Conservation (phyloP, 2,113 vertebrate genomes). For the Platysteira castanea region DNA sequence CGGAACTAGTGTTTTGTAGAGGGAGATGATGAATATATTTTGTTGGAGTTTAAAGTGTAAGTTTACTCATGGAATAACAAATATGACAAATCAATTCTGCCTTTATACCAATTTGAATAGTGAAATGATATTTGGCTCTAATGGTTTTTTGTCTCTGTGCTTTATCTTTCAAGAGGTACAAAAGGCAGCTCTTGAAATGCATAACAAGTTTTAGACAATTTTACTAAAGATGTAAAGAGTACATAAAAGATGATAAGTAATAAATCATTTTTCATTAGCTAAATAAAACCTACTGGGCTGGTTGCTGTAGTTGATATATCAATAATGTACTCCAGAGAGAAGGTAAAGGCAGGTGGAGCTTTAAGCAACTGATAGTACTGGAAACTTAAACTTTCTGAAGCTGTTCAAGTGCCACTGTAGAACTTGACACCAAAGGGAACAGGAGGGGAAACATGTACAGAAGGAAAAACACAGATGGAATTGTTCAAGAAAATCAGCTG, state of each 20-base stretch:
- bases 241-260: not conserved
- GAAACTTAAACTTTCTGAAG: not conserved
- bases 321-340: not conserved
- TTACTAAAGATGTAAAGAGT: not conserved
- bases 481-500: not conserved
- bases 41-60: not conserved
- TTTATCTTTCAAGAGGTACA: not conserved
- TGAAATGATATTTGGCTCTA: not conserved
- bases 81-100: not conserved
- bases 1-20: accelerated
- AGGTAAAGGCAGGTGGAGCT: not conserved
- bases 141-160: not conserved
- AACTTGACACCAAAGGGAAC: not conserved
- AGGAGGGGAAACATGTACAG: not conserved
- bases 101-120: not conserved
- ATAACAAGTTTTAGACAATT: not conserved
- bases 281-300: not conserved
- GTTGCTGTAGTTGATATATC: not conserved
- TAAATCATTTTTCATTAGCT: not conserved
- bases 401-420: not conserved
- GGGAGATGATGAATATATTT: not conserved
- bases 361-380: not conserved
- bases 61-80: not conserved
- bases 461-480: not conserved
- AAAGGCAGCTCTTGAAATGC: not conserved